Conservation (phyloP, 2,797 vertebrate genomes). For the Okamejei kenojei region DNA sequence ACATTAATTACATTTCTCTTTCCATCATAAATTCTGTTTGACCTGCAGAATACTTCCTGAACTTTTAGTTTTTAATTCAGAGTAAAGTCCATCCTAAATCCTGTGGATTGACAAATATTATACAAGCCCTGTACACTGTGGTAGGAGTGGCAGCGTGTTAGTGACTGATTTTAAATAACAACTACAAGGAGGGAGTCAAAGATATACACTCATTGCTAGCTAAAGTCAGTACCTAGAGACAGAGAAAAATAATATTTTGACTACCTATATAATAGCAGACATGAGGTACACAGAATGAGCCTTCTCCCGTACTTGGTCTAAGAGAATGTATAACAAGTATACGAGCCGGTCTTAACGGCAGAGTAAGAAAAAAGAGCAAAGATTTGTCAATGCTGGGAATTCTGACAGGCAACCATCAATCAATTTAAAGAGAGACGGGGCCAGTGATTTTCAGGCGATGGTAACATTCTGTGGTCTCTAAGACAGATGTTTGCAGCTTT, state of each 20-base stretch:
- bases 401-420: neutral
- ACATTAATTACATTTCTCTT: too few relatives aligned
- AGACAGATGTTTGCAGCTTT: neutral
- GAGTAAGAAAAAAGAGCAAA: neutral
- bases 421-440: neutral
- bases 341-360: neutral
- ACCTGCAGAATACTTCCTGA: too few relatives aligned
- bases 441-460: neutral
- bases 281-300: neutral
- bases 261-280: neutral
- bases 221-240: conserved; percentile 60
- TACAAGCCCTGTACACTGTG: conserved; percentile 64
- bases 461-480: neutral
- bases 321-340: neutral
- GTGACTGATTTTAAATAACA: conserved; percentile 68
- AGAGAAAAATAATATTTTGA: neutral
- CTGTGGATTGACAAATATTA: conserved; percentile 64
- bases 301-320: neutral
- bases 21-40: too few relatives aligned
- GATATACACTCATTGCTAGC: conserved; percentile 67
- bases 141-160: conserved; percentile 64
- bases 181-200: conserved; percentile 60
- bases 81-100: conserved; percentile 59
- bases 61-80: neutral
- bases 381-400: neutral